Evolutionary conservation across 2,113 vertebrate species (phyloP).

Genomic region (Podarcis muralis): DNA sequence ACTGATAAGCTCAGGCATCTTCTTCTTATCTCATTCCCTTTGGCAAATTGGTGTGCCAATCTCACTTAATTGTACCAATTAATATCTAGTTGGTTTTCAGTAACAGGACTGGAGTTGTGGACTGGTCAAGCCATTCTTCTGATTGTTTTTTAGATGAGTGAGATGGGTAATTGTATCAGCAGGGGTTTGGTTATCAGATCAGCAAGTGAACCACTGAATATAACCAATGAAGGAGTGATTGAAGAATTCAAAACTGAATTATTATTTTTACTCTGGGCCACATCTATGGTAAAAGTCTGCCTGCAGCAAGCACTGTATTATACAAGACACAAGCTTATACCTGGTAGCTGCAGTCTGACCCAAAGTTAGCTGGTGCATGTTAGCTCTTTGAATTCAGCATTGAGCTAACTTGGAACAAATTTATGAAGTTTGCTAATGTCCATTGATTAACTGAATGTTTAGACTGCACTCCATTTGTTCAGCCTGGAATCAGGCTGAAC

Average conservation of each 20-base stretch:
- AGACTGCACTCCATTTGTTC: too few relatives aligned
- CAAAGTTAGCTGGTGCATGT: neutral
- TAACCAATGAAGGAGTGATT: neutral
- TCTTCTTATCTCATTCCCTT: slow-evolving; percentile 37
- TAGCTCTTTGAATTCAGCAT: neutral
- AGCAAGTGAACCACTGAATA: slow-evolving; percentile 30
- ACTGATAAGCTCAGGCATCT: slow-evolving; percentile 22
- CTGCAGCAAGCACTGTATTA: neutral
- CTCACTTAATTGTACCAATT: slow-evolving; percentile 43
- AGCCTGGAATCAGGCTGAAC: neutral
- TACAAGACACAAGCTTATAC: neutral
- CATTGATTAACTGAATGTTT: neutral
- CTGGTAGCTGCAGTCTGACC: neutral
- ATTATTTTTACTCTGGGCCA: neutral
- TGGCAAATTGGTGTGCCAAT: neutral
- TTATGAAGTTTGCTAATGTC: neutral
- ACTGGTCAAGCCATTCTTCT: slow-evolving; percentile 42
- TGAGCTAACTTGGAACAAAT: neutral
- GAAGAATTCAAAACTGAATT: slow-evolving; percentile 20
- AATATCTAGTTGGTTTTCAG: slow-evolving; percentile 33
- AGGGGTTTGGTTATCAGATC: neutral
- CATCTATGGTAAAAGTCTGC: slow-evolving; percentile 26
- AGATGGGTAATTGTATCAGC: slow-evolving; percentile 25
- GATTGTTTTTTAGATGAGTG: slow-evolving; percentile 41
- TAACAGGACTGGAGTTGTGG: neutral